Base-by-base conservation (phyloP, 2,113 vertebrate species). In the Sceloporus undulatus region DNA sequence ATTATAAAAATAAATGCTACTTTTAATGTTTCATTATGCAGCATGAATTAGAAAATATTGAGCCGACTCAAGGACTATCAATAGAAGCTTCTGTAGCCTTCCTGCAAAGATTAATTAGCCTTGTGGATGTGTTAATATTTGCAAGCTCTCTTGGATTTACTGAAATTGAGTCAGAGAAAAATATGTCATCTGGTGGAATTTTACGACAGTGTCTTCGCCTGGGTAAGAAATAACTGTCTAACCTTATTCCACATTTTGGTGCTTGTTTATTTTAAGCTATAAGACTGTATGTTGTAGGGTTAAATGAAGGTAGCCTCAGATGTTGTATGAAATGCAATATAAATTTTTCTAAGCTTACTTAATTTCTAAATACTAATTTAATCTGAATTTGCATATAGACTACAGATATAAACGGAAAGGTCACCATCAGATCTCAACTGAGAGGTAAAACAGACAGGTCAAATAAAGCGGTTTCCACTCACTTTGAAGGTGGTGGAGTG, bases 151-250 rank as follows among this genome's bases (percentile, higher is more conserved):
- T 99, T 86, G 98, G 97, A 96, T 99, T 99, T 95, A 97, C 98
- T 9, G 99, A 99, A 97, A 98, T 99, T 85, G 99, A 99, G 94
- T 98, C 99, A 71, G 99, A 99, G 97, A 99, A 99, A 93, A 99
- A 99, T 95, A 99, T 99, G 98, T 98, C 99, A 10, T 98, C 98
- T 18, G 99, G 99, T 90, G 99, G 99, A 93, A 96, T 99, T 96
- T 96, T 99, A 79, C 96, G 99, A 23, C 99, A 99, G 70, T 99
- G 99, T 95, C 98, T 99, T 80, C 98, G 99, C 81, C 96, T 99
- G 6, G 99, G 99, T 99, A 96, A 97, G 96, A 88, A 73, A 70
- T 56, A 62, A 62, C 18, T 54, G 29, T 27, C 19, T 54, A 77
- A 7, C 14, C 25, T n/a, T 77, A 10, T 38, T 3, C 34, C n/a